Evolutionary conservation across 2,888 invertebrate species (phyloP), one percentile per base, ranked within the genome.

Genomic region (Phragmatobia fuliginosa): DNA sequence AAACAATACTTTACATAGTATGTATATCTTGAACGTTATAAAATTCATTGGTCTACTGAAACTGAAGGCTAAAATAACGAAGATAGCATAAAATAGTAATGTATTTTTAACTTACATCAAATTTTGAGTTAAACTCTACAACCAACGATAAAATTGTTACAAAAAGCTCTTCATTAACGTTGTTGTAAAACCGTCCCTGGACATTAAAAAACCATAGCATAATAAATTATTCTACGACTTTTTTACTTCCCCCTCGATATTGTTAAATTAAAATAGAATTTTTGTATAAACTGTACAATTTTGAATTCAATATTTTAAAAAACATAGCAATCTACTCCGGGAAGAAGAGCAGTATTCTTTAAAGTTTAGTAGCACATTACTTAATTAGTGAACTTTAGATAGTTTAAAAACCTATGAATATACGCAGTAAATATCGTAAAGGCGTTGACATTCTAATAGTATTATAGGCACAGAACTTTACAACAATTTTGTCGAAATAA

Each of bases 121-220:
- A 76, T 72, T 78, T 72, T 68, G n/a, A n/a, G n/a, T n/a, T n/a
- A 71, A 68, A 78, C 52, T 61, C 36, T 68, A 45, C n/a, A 58
- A 28, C 41, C 56, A 66, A 69, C 58, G 65, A 71, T 73, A 28
- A 65, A 66, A 76, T 74, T 38, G 68, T 78, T 67, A 70, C 62
- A 68, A 61, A 64, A 69, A 66, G 68, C 68, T 11, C 49, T 28
- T 74, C 41, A 72, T 68, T 62, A 69, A 61, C 45, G 61, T 67
- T 14, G 61, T 8, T 66, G 38, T 58, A 52, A 62, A 33, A 45
- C 31, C 21, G 33, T 62, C 58, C 59, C 31, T 32, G 63, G 21
- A 16, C n/a, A 36, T 45, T 25, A 38, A 60, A 68, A 41, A 66
- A 62, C 64, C 49, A 21, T 61, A 61, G 38, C 36, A 38, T 36